phyloP scores from a whole-genome alignment of 2,797 vertebrate species.

The Sebastes steindachneri region DNA sequence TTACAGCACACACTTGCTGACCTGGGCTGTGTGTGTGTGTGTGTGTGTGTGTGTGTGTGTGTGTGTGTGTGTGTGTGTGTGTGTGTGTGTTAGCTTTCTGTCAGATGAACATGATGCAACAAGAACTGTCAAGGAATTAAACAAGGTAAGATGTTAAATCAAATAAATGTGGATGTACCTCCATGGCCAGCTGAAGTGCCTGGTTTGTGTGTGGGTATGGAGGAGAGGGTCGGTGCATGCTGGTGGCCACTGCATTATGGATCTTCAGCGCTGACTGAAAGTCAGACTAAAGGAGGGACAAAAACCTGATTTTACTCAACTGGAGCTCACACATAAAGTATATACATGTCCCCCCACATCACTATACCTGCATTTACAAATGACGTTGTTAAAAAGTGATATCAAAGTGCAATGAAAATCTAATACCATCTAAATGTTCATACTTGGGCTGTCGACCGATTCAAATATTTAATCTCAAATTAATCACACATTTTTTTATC shows the following conservation, averaged over 20 bases:
- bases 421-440: too few relatives aligned
- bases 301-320: background rate
- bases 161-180: slow-evolving; percentile 46
- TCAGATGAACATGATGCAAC: background rate
- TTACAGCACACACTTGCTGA: slow-evolving; percentile 12
- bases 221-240: slow-evolving; percentile 95
- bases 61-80: background rate
- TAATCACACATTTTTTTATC: too few relatives aligned
- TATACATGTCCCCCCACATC: background rate
- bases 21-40: background rate
- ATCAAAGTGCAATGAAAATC: too few relatives aligned
- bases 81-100: background rate
- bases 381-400: too few relatives aligned
- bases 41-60: background rate
- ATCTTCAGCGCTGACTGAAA: slow-evolving; percentile 97
- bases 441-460: too few relatives aligned
- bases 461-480: too few relatives aligned
- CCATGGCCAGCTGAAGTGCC: slow-evolving; percentile 88
- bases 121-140: background rate
- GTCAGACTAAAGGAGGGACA: slow-evolving; percentile 76
- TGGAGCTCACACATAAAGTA: background rate
- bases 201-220: slow-evolving; percentile 91
- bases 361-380: background rate
- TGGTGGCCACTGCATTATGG: slow-evolving; percentile 92
- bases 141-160: background rate